Evolutionary conservation across 2,888 invertebrate species (phyloP), one percentile per base, ranked within the genome.

Genomic region (Melinopterus prodromus): DNA sequence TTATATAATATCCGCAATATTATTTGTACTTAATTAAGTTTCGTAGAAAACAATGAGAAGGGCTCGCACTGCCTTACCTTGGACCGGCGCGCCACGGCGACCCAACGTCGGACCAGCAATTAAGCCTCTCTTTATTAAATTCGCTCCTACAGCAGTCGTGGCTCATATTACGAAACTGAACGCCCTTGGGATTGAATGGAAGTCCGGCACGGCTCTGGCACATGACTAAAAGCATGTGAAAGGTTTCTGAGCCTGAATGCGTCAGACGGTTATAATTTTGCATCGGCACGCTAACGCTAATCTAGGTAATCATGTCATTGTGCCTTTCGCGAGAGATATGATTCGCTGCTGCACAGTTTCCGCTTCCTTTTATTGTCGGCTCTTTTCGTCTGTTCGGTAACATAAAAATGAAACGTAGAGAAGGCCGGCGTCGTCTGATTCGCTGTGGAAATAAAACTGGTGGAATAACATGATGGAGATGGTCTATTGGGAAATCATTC

Each of bases 261-360:
- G 53, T 53, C 53, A 53, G 53, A 53, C 53, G 9, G 53, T 53
- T 53, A 53, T 53, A 53, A 53, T 53, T 53, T 53, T 53, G 53
- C 53, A 53, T 53, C 53, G 53, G 53, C 53, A 53, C 53, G 53
- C 53, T 53, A 12, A 53, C 53, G 12, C 53, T 53, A 53, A 53
- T 53, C 53, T 53, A 53, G 53, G 53, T 53, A 53, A 53, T 53
- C 53, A 53, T 53, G 53, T 53, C 53, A 53, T 53, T 53, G 53
- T 53, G 7, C 53, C 53, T 53, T 53, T 53, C 5, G 53, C 12
- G 53, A 12, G 53, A 53, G 7, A 53, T 53, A 53, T 53, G 53
- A 53, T 12, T 53, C 53, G 3, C 53, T 6, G 12, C 53, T 53
- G 53, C 7, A 53, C 5, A 53, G 53, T 53, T 53, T 38, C 9